These are phyloP conservation scores for Orthosia gothica DNA, from an alignment of 2,888 invertebrate species.

Conservation along the genomic window DNA sequence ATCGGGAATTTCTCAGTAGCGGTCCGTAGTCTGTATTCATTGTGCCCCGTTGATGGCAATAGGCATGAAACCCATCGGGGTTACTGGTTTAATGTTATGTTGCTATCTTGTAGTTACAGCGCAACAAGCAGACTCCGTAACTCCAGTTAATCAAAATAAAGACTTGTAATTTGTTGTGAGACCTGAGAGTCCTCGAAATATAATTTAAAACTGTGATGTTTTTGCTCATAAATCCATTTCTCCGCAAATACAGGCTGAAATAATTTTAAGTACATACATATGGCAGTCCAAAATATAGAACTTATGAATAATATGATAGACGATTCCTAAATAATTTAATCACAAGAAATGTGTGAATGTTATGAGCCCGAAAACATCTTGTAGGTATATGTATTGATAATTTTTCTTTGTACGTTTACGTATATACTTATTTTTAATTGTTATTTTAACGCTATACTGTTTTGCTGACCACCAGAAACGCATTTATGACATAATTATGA, in stretches of 20 bases:
- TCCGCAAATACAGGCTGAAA: conserved; percentile 11
- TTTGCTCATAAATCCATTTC: conserved; percentile 6
- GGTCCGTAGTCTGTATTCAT: no score
- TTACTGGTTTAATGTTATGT: no score
- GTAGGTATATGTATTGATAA: conserved; percentile 69
- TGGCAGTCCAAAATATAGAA: conserved; percentile 66
- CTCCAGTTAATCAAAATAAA: not conserved
- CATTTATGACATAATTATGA: conserved; percentile 71
- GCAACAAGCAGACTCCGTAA: no score
- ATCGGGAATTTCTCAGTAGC: no score
- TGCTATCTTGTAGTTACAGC: no score
- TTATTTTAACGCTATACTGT: conserved; percentile 61
- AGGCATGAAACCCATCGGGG: no score
- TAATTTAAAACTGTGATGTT: not conserved
- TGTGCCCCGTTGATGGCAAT: no score
- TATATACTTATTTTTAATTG: conserved; percentile 65
- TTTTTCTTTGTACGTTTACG: conserved; percentile 71
- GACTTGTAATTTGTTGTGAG: conserved; percentile 6
- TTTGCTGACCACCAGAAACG: conserved; percentile 75
- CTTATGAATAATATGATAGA: conserved; percentile 56
- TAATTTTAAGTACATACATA: conserved; percentile 14
- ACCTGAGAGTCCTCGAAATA: conserved; percentile 9
- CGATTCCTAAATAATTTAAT: conserved; percentile 71
- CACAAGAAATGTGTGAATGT: conserved; percentile 68
- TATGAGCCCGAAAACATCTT: conserved; percentile 62